Evolutionary conservation across 1,140 invertebrate genomes (phyloP).

Genomic region (Magallana ariakensis): DNA sequence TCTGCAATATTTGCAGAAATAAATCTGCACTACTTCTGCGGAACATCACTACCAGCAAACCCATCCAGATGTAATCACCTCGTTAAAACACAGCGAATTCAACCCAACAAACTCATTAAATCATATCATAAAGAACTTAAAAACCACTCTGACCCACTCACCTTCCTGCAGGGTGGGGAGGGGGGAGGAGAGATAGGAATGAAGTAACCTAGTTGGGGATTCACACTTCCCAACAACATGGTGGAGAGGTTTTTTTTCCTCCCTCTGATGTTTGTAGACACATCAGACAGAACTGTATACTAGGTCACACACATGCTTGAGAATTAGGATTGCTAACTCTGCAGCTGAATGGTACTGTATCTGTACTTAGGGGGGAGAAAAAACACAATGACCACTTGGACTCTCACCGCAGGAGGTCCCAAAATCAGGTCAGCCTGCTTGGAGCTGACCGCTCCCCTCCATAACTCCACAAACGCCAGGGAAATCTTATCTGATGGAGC

Average conservation of each 20-base stretch:
- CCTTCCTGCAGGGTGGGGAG: constrained; percentile 44
- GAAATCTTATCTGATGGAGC: constrained; percentile 30
- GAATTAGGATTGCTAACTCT: constrained; percentile 35
- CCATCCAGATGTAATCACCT: constrained; percentile 27
- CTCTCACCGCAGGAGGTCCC: background rate
- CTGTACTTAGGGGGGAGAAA: background rate
- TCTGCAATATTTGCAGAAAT: constrained; percentile 6
- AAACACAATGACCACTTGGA: constrained; percentile 3
- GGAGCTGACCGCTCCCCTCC: background rate
- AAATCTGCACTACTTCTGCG: constrained; percentile 10
- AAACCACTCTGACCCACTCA: constrained; percentile 26
- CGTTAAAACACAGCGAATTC: constrained; percentile 23
- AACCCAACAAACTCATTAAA: constrained; percentile 32
- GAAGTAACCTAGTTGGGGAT: constrained; percentile 51
- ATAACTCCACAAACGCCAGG: background rate
- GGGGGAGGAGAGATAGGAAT: constrained; percentile 53
- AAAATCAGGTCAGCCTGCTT: background rate
- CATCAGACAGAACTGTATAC: constrained; percentile 25
- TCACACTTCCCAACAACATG: constrained; percentile 57
- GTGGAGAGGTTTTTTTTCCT: constrained; percentile 34
- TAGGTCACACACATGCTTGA: constrained; percentile 51
- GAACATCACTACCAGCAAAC: constrained; percentile 17
- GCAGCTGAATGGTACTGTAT: constrained; percentile 19
- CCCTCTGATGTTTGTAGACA: constrained; percentile 30
- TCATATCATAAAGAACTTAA: constrained; percentile 11